Percentiles rank a stretch among this genome's conserved stretches.
Evolutionary conservation across 2,113 vertebrate species (phyloP).

Genomic region (Piprites chloris): DNA sequence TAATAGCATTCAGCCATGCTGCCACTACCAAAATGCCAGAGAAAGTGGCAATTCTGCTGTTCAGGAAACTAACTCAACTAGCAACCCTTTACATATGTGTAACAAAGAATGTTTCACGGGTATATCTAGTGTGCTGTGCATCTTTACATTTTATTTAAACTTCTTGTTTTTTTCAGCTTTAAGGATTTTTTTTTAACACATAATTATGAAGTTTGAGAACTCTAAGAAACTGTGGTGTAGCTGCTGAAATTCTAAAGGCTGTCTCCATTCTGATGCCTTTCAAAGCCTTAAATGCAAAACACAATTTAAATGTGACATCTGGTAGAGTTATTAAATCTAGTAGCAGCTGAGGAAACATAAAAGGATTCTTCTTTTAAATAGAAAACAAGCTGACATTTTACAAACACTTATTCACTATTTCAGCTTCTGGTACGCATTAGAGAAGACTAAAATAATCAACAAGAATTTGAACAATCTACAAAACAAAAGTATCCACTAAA

Average conservation of each 20-base stretch:
- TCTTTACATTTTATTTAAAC: neutral
- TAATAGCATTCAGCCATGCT: neutral
- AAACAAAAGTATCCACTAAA: slow-evolving; percentile 33
- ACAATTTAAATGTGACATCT: slow-evolving; percentile 46
- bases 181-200: neutral
- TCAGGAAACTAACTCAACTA: neutral
- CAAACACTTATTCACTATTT: slow-evolving; percentile 30
- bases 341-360: slow-evolving; percentile 31
- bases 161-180: neutral
- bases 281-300: slow-evolving; percentile 3
- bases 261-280: neutral
- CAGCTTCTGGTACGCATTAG: slow-evolving; percentile 10
- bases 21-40: neutral
- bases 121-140: neutral
- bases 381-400: slow-evolving; percentile 20
- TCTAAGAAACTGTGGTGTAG: neutral
- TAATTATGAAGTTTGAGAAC: neutral
- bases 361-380: slow-evolving; percentile 29
- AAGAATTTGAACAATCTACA: slow-evolving; percentile 36
- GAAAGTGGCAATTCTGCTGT: neutral
- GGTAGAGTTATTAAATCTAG: slow-evolving; percentile 34
- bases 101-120: neutral
- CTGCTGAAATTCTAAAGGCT: slow-evolving; percentile 3
- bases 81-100: neutral
- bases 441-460: slow-evolving; percentile 36